Evolutionary conservation across 2,797 vertebrate species (phyloP), one percentile per base, ranked within the genome.

Genomic region (Dermochelys coriacea): DNA sequence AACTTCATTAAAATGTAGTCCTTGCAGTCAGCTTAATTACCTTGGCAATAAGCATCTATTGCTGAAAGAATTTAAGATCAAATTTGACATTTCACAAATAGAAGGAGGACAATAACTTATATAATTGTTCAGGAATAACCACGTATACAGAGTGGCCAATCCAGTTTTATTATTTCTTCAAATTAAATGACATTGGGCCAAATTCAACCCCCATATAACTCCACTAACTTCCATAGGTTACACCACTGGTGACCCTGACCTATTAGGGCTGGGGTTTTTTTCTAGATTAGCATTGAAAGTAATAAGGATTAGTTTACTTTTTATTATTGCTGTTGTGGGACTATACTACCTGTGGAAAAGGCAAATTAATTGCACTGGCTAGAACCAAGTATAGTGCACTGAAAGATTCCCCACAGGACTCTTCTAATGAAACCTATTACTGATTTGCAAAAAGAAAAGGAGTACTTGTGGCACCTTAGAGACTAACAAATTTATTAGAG

Each of bases 1-100:
- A 79, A 94, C 78, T 87, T 88, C 86, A 94, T 83, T 84, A 54
- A 80, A 90, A 91, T 27, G 52, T 27, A 1, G 51, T 85, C 85
- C 91, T 93, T 85, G 84, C 87, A 41, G 83, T 93, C 83, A 61
- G 57, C 54, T 93, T 47, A 74, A 91, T 93, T 93, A 86, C 75
- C 27, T 2, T 25, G 83, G 91, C 87, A 92, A 41, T 14, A 85
- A 91, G n/a, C 59, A 52, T 78, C 68, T 25, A 90, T 23, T 64
- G 64, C 68, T 55, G 91, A 81, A 41, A 52, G 80, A 87, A 96
- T 87, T 87, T 50, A 85, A 91, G 68, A 81, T 89, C 88, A 82
- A 1, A 64, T 84, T 49, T 89, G 57, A 85, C 82, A n/a, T 90
- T 96, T 86, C 91, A 54, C 57, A 91, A 71, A 74, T 57, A 80